phyloP scores from a whole-genome alignment of 1,140 invertebrate genomes.

The Heliconius himera region DNA sequence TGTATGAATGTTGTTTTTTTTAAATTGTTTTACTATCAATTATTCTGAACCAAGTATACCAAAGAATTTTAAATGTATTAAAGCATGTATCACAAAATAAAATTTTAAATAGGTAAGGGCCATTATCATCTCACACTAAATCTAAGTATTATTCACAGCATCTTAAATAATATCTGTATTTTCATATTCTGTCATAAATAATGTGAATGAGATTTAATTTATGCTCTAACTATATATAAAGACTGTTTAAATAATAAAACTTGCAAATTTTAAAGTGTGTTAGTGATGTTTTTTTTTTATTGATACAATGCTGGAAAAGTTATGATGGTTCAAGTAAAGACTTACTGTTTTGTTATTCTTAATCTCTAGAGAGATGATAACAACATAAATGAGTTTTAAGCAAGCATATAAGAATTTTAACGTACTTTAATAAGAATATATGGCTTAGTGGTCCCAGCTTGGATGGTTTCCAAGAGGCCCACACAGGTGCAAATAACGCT shows the following conservation, averaged over 20 bases:
- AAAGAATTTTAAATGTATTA: slow-evolving; percentile 46
- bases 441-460: too few species aligned
- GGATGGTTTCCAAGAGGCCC: too few species aligned
- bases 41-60: slow-evolving; percentile 38
- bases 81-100: slow-evolving; percentile 29
- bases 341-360: background rate
- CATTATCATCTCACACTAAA: slow-evolving; percentile 1
- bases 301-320: background rate
- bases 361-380: too few species aligned
- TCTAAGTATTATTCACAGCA: background rate
- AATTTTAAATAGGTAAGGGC: slow-evolving; percentile 14
- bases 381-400: too few species aligned
- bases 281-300: background rate
- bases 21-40: background rate
- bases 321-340: background rate
- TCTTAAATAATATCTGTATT: background rate
- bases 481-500: too few species aligned
- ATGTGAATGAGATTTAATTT: background rate
- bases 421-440: too few species aligned
- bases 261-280: background rate
- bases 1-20: slow-evolving; percentile 56
- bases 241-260: slow-evolving; percentile 6
- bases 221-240: slow-evolving; percentile 2
- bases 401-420: too few species aligned
- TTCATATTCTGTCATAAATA: background rate